phyloP scores from a whole-genome alignment of 2,888 invertebrate species.

The Trichacis sp. region DNA sequence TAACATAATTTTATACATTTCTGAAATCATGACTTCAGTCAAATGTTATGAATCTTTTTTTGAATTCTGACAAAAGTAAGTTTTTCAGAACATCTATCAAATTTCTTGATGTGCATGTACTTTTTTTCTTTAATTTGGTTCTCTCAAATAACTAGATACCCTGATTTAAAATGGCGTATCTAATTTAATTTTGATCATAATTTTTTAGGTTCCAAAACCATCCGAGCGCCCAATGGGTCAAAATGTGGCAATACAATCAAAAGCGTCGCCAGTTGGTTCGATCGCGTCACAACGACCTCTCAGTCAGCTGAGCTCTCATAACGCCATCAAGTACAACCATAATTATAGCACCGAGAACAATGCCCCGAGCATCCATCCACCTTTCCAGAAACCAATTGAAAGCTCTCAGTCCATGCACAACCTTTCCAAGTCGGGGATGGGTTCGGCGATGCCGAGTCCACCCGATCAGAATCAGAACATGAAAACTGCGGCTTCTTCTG shows the following conservation, averaged over 20 bases:
- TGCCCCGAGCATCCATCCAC: slow-evolving; percentile 53
- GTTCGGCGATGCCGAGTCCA: slow-evolving; percentile 50
- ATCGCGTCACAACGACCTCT: slow-evolving; percentile 71
- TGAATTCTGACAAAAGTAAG: too few relatives aligned
- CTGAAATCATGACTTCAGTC: too few relatives aligned
- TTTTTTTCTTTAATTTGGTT: too few relatives aligned
- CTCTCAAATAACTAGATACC: too few relatives aligned
- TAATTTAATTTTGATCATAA: too few relatives aligned
- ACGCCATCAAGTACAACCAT: slow-evolving; percentile 63
- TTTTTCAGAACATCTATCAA: too few relatives aligned
- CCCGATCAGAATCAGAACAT: slow-evolving; percentile 75
- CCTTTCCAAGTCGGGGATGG: slow-evolving; percentile 58
- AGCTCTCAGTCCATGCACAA: slow-evolving; percentile 68
- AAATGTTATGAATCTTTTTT: too few relatives aligned
- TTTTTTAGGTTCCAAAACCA: slow-evolving; percentile 43
- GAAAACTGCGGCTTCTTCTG: slow-evolving; percentile 70
- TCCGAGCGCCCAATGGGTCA: slow-evolving; percentile 57
- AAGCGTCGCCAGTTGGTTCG: slow-evolving; percentile 71
- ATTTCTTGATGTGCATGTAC: too few relatives aligned
- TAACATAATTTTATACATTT: too few relatives aligned
- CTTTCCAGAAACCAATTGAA: slow-evolving; percentile 65
- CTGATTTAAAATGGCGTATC: too few relatives aligned
- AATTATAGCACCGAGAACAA: slow-evolving; percentile 58
- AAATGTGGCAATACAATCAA: slow-evolving; percentile 60
- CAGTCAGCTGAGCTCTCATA: slow-evolving; percentile 67